Evolutionary conservation across 37 sponge, comb jelly and placozoan species (phyloP).

Genomic region (Beroe ovata): DNA sequence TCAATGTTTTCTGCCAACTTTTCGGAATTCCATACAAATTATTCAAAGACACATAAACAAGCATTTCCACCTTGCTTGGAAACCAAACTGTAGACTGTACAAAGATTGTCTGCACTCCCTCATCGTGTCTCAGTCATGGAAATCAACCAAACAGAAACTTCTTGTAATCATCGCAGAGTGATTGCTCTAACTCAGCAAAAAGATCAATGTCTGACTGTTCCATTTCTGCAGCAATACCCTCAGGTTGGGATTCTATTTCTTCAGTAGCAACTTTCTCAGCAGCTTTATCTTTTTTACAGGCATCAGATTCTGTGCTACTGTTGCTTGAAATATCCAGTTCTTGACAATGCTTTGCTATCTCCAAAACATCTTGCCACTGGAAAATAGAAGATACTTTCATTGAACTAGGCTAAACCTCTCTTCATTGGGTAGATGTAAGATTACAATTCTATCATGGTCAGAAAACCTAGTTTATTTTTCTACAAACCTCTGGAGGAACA

Average conservation of each 20-base stretch:
- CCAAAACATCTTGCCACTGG: slow-evolving; percentile 53
- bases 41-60: no score
- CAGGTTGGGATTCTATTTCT: neutral
- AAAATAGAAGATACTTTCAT: no score
- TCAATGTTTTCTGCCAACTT: no score
- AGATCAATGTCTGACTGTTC: slow-evolving; percentile 36
- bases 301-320: slow-evolving; percentile 37
- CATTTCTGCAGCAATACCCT: neutral
- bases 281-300: neutral
- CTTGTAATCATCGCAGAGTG: slow-evolving; percentile 28
- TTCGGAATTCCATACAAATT: no score
- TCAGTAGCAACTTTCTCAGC: neutral
- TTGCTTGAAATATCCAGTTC: slow-evolving; percentile 47
- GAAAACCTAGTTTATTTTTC: neutral
- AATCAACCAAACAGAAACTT: slow-evolving; percentile 65
- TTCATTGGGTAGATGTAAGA: no score
- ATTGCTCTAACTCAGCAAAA: slow-evolving; percentile 10
- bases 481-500: slow-evolving; percentile 40
- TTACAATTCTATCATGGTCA: neutral
- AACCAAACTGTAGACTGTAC: no score
- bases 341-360: slow-evolving; percentile 51
- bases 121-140: no score
- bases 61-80: no score
- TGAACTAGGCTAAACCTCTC: no score
- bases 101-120: no score